Percentiles rank a stretch among this genome's conserved stretches.
Conservation (phyloP, 1,140 invertebrate species). For the Tribolium madens region DNA sequence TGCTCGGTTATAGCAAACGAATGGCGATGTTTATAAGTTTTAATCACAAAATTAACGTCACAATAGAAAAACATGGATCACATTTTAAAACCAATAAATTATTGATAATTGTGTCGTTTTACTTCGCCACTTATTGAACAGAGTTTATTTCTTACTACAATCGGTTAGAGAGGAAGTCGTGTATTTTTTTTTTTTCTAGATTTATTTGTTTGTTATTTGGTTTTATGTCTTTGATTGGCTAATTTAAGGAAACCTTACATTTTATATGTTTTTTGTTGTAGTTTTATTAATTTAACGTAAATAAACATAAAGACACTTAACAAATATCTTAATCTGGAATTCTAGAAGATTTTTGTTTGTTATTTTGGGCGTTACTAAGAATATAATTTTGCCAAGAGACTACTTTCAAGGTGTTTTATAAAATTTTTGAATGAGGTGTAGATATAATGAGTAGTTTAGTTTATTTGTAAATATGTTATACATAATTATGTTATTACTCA, state of each 20-base stretch:
- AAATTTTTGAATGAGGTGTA: slow-evolving; percentile 4
- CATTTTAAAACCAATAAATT: neutral
- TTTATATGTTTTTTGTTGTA: slow-evolving; percentile 7
- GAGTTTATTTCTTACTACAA: slow-evolving; percentile 13
- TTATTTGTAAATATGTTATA: slow-evolving; percentile 56
- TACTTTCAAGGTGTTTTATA: slow-evolving; percentile 5
- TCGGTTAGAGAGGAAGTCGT: slow-evolving; percentile 42
- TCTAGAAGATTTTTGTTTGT: slow-evolving; percentile 42
- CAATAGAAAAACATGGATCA: neutral
- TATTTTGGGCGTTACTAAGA: slow-evolving; percentile 45
- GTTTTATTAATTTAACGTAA: slow-evolving; percentile 32
- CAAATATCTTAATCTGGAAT: slow-evolving; percentile 43
- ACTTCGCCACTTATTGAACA: slow-evolving; percentile 12
- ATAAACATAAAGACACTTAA: slow-evolving; percentile 25
- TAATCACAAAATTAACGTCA: slow-evolving; percentile 7
- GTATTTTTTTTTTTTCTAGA: slow-evolving; percentile 31
- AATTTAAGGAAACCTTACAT: slow-evolving; percentile 16
- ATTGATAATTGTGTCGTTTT: neutral
- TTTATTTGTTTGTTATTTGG: slow-evolving; percentile 42
- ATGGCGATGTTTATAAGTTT: slow-evolving; percentile 24
- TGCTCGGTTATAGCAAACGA: slow-evolving; percentile 5
- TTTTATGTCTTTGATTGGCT: slow-evolving; percentile 30
- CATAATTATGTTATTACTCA: slow-evolving; percentile 53
- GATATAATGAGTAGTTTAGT: slow-evolving; percentile 46
- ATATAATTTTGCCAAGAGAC: slow-evolving; percentile 13